Conservation (phyloP, 2,888 invertebrate genomes). For the Eupithecia abbreviata region DNA sequence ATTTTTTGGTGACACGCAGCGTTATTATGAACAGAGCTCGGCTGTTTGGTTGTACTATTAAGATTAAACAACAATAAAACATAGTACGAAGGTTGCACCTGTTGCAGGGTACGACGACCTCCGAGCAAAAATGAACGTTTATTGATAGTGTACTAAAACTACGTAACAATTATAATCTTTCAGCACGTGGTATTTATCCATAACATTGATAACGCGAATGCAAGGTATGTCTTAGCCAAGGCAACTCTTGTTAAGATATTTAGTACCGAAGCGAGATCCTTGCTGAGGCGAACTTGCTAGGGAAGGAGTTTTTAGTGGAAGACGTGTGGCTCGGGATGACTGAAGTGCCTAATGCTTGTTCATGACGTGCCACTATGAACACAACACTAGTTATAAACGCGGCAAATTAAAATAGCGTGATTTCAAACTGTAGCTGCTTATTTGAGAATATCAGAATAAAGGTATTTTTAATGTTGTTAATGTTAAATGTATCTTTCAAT, state of each 20-base stretch:
- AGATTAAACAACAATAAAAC: not conserved
- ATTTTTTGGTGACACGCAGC: not conserved
- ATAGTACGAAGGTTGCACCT: conserved; percentile 48
- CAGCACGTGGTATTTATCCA: not conserved
- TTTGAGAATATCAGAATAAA: not conserved
- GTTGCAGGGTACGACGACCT: conserved; percentile 50
- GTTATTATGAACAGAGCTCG: conserved; percentile 10
- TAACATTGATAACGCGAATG: not conserved
- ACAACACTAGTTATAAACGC: not conserved
- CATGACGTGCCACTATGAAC: conserved; percentile 17
- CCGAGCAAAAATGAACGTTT: conserved; percentile 50
- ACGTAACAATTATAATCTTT: conserved; percentile 16
- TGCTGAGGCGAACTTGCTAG: not conserved
- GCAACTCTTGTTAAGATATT: not conserved
- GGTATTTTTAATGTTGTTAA: not conserved
- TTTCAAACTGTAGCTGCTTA: conserved; percentile 3
- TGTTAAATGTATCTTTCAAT: not conserved
- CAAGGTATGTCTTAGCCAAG: not conserved
- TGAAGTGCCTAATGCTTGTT: conserved; percentile 13
- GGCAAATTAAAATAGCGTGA: not conserved
- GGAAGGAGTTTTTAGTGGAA: not conserved
- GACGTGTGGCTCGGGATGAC: conserved; percentile 1
- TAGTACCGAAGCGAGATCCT: not conserved
- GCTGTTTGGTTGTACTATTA: conserved; percentile 21
- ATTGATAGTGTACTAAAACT: conserved; percentile 51